Evolutionary conservation across 1,140 invertebrate genomes (phyloP).

Genomic region (Cataglyphis hispanica): DNA sequence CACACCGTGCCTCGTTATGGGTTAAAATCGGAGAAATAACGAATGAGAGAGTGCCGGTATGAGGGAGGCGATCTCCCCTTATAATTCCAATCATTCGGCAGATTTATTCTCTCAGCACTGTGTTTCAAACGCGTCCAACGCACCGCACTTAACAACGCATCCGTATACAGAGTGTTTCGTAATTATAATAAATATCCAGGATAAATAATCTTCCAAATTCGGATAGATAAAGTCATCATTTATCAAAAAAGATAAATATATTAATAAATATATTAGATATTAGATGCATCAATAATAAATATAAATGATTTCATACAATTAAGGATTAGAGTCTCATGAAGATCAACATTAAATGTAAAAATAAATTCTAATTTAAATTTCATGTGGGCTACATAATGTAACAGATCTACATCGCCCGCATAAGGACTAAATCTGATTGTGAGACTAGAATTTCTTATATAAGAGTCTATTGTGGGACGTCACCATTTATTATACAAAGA

Average conservation of each 20-base stretch:
- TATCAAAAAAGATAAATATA: not conserved
- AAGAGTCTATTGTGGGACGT: not conserved
- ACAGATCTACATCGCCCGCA: not conserved
- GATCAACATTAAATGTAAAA: slow-evolving; percentile 5
- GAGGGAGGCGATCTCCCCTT: slow-evolving; percentile 14
- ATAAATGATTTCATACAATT: not conserved
- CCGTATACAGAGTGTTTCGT: slow-evolving; percentile 8
- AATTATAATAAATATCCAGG: not conserved
- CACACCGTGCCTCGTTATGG: slow-evolving; percentile 42
- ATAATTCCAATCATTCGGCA: slow-evolving; percentile 50
- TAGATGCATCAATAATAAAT: not conserved
- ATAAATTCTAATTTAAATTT: slow-evolving; percentile 2
- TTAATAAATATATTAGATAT: too few species aligned
- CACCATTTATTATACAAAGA: not conserved
- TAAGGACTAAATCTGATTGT: not conserved
- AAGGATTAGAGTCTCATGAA: not conserved
- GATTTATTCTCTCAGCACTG: slow-evolving; percentile 50
- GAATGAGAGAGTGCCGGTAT: not conserved
- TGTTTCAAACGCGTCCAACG: slow-evolving; percentile 22
- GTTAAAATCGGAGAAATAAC: slow-evolving; percentile 53
- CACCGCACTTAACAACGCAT: not conserved
- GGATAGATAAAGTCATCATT: not conserved
- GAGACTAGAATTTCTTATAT: slow-evolving; percentile 26
- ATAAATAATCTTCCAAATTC: not conserved
- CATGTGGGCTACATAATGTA: not conserved